Base-by-base conservation (phyloP, 2,797 vertebrate genomes). In the Falco concolor region DNA sequence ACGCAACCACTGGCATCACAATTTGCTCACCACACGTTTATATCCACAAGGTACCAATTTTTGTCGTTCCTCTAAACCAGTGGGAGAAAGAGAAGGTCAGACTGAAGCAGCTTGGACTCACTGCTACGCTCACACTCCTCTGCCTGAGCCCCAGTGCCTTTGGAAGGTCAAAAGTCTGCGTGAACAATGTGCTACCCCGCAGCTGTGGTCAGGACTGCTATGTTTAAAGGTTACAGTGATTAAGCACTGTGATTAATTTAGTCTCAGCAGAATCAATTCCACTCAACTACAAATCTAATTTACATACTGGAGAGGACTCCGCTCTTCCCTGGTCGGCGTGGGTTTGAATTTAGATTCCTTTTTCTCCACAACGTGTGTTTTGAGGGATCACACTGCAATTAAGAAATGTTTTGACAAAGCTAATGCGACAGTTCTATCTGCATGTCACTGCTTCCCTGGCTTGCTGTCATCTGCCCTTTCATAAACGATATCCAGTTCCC, bases 241-340 rank as follows among this genome's bases (percentile, higher is more conserved):
- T 99, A 98, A 98, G 98, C 96, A 95, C 96, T 95, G 97, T 98
- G 98, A 99, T 99, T 99, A 98, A 99, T 98, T 99, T 98, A 98
- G 98, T 98, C 98, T 97, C 97, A 97, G 97, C 93, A 98, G 97
- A 99, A 99, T 99, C 98, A 98, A 99, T 99, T 98, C 97, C 98
- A 98, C 98, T 99, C 98, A 98, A 98, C 97, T 97, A 97, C 97
- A 97, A 97, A 98, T 97, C 97, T 95, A 92, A 98, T 97, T 98
- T 97, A 96, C 97, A 98, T 98, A 96, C 91, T 67, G 89, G 92
- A 95, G 93, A 96, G 92, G 95, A 97, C 94, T 97, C 94, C 93
- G 95, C 96, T 95, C 76, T 76, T 92, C 94, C 89, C 92, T 73
- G 86, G 89, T 94, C 36, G 10, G 94, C 3, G 5, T 78, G 89